phyloP scores from a whole-genome alignment of 1,140 invertebrate genomes.

The Drosophila navojoa region DNA sequence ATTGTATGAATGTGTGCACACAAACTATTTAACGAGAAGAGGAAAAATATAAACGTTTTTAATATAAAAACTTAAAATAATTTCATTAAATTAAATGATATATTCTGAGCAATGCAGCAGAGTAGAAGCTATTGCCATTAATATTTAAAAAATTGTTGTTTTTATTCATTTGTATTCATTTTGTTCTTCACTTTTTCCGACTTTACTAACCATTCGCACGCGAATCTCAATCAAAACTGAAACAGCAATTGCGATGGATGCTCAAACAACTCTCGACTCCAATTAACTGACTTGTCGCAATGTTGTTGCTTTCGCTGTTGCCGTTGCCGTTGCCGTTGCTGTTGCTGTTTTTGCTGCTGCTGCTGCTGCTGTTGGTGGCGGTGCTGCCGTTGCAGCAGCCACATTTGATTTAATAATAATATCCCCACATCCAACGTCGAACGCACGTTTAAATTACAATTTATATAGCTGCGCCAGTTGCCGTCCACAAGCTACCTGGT shows the following conservation, averaged over 20 bases:
- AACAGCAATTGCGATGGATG: constrained; percentile 38
- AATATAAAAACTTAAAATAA: too few relatives aligned
- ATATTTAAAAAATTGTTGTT: too few relatives aligned
- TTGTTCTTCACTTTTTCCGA: constrained; percentile 1
- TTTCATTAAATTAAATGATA: too few relatives aligned
- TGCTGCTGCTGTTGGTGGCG: neutral
- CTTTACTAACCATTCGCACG: constrained; percentile 25
- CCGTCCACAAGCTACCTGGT: constrained; percentile 54
- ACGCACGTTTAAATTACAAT: constrained; percentile 67
- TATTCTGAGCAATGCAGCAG: neutral
- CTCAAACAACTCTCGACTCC: constrained; percentile 16
- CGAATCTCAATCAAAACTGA: constrained; percentile 54
- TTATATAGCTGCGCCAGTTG: constrained; percentile 55
- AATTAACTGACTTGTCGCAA: constrained; percentile 22
- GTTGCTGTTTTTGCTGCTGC: neutral
- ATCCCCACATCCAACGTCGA: constrained; percentile 15
- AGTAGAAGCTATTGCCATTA: too few relatives aligned
- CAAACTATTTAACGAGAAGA: too few relatives aligned
- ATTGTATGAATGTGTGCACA: too few relatives aligned
- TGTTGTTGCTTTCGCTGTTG: constrained; percentile 11
- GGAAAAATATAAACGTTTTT: too few relatives aligned
- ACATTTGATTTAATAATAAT: constrained; percentile 73
- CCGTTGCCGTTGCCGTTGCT: neutral
- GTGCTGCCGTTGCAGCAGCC: constrained; percentile 16
- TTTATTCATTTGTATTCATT: neutral